Conservation (phyloP, 2,797 vertebrate species). For the Danio aesculapii region DNA sequence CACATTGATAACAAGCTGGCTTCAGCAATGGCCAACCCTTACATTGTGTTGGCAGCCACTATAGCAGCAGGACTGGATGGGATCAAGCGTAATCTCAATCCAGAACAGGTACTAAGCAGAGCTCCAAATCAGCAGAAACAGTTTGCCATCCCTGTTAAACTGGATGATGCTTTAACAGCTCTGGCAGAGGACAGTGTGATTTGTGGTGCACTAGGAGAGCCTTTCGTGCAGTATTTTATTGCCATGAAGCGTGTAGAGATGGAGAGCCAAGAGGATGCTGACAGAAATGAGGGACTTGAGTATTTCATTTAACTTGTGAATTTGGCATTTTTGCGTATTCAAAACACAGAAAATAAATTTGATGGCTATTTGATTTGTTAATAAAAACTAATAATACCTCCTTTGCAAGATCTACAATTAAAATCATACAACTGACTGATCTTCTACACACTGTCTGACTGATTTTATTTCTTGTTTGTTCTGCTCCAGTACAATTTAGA, state of each 20-base stretch:
- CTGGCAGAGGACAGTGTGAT: slow-evolving; percentile 85
- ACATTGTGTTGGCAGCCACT: slow-evolving; percentile 89
- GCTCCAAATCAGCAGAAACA: slow-evolving; percentile 71
- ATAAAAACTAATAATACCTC: neutral
- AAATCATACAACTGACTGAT: slow-evolving; percentile 10
- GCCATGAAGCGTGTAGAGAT: slow-evolving; percentile 94
- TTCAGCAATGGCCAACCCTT: slow-evolving; percentile 92
- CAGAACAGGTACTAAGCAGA: slow-evolving; percentile 69
- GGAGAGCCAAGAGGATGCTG: slow-evolving; percentile 89
- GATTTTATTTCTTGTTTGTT: slow-evolving; percentile 1
- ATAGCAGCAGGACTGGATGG: slow-evolving; percentile 92
- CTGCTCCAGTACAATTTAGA: too few species aligned
- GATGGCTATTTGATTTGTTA: neutral
- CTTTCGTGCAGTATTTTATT: slow-evolving; percentile 91
- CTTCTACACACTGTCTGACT: neutral
- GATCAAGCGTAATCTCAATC: slow-evolving; percentile 77
- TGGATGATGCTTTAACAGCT: slow-evolving; percentile 87
- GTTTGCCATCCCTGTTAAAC: slow-evolving; percentile 83
- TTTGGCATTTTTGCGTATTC: slow-evolving; percentile 9
- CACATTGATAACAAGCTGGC: slow-evolving; percentile 91
- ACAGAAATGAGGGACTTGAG: slow-evolving; percentile 91
- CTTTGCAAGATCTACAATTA: slow-evolving; percentile 15
- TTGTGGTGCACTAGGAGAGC: slow-evolving; percentile 84
- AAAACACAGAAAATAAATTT: neutral
- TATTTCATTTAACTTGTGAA: slow-evolving; percentile 87